Conservation (phyloP, 1,140 invertebrate species). For the Neocloeon triangulifer region DNA sequence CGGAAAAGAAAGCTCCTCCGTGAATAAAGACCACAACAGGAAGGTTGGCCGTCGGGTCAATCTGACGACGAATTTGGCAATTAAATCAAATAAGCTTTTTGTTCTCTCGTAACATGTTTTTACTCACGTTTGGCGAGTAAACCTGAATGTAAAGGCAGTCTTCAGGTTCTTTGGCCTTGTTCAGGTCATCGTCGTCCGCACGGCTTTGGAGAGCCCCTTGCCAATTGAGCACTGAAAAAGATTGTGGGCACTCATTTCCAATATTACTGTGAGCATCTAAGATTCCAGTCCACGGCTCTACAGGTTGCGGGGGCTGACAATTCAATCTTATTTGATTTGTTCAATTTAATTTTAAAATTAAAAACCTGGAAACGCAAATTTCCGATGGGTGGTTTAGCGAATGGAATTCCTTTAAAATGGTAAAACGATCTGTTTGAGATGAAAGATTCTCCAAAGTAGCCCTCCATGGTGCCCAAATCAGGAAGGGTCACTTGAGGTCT, state of each 20-base stretch:
- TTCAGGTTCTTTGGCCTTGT: neutral
- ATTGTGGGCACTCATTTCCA: slow-evolving; percentile 6
- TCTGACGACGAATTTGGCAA: slow-evolving; percentile 5
- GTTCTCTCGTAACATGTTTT: no score
- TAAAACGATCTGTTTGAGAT: slow-evolving; percentile 8
- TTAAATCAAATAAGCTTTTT: no score
- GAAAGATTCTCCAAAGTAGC: slow-evolving; percentile 4
- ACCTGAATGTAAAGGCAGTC: slow-evolving; percentile 7
- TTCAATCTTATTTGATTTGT: neutral
- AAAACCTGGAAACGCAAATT: no score
- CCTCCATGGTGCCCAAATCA: slow-evolving; percentile 6
- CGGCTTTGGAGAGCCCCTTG: neutral
- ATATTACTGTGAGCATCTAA: slow-evolving; percentile 7
- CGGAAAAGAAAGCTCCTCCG: slow-evolving; percentile 5
- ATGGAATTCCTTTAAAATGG: neutral
- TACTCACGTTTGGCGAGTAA: slow-evolving; percentile 6
- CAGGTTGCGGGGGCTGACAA: slow-evolving; percentile 7
- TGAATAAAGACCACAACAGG: slow-evolving; percentile 7
- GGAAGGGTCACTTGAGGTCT: slow-evolving; percentile 5
- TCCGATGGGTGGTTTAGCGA: no score
- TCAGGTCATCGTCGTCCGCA: neutral
- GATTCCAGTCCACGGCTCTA: slow-evolving; percentile 6
- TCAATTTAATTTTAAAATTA: no score
- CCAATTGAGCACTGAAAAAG: neutral
- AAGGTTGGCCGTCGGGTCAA: slow-evolving; percentile 6